phyloP scores from a whole-genome alignment of 2,797 vertebrate species.

The Helicolenus hilgendorfi region DNA sequence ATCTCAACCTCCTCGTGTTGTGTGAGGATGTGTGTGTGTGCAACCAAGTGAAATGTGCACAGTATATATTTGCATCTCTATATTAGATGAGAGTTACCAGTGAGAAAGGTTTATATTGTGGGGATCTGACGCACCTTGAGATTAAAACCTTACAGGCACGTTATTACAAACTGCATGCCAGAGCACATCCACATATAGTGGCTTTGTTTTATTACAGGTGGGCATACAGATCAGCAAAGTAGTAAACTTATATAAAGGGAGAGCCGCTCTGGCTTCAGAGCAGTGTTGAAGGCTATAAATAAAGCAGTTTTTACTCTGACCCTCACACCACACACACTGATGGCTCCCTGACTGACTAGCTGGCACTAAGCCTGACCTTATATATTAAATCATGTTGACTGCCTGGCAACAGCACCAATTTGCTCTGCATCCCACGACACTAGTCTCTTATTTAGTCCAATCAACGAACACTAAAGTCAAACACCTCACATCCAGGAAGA shows the following conservation, averaged over 20 bases:
- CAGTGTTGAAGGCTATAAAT: constrained; percentile 18
- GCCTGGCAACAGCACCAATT: constrained; percentile 16
- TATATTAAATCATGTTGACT: constrained; percentile 42
- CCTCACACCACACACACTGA: constrained; percentile 6
- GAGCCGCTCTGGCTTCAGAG: background rate
- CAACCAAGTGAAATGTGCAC: background rate
- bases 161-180: background rate
- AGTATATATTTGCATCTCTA: background rate
- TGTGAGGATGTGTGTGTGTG: background rate
- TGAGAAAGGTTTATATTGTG: background rate
- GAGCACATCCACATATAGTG: background rate
- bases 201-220: constrained; percentile 26
- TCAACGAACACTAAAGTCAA: background rate
- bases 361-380: constrained; percentile 25
- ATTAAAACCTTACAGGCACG: background rate
- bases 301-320: constrained; percentile 14
- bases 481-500: background rate
- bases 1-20: constrained; percentile 12
- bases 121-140: background rate
- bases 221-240: background rate
- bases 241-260: constrained; percentile 5
- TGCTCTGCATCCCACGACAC: background rate
- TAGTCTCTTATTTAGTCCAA: background rate
- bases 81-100: background rate
- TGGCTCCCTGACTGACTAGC: constrained; percentile 31